Conservation (phyloP, 2,113 vertebrate species). For the Aegithalos caudatus region DNA sequence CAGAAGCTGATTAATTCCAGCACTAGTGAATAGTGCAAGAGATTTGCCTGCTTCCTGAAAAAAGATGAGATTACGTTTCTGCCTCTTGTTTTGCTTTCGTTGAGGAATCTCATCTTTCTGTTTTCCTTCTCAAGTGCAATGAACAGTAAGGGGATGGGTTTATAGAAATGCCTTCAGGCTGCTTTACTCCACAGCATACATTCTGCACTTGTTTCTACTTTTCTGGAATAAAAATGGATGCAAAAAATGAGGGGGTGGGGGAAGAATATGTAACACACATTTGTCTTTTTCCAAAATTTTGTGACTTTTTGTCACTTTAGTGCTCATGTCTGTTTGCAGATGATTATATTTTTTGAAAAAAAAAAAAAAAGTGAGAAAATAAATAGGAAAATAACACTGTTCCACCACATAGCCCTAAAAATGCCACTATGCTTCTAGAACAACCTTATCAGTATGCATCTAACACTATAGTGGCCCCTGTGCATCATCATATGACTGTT, state of each 20-base stretch:
- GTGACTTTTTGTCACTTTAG: not conserved
- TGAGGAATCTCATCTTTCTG: conserved; percentile 49
- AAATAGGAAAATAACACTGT: not conserved
- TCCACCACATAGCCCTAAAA: not conserved
- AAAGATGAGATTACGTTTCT: conserved; percentile 62
- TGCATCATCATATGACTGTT: not conserved
- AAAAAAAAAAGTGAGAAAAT: not conserved
- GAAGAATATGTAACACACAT: not conserved
- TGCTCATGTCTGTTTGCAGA: not conserved
- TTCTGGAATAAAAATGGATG: not conserved
- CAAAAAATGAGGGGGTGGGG: not conserved
- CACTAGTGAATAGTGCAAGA: not conserved
- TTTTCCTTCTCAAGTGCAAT: not conserved
- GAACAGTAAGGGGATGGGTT: conserved; percentile 20
- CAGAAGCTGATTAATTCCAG: conserved; percentile 4
- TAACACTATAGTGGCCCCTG: not conserved
- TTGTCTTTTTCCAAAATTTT: not conserved
- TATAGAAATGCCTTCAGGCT: conserved; percentile 5
- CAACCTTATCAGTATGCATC: not conserved
- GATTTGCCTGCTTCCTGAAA: not conserved
- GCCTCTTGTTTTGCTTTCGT: not conserved
- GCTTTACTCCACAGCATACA: not conserved
- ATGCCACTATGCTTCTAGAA: not conserved
- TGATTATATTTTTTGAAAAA: not conserved
- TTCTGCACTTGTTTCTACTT: not conserved